Conservation (phyloP, 2,113 vertebrate genomes). For the Hydrolagus affinis region DNA sequence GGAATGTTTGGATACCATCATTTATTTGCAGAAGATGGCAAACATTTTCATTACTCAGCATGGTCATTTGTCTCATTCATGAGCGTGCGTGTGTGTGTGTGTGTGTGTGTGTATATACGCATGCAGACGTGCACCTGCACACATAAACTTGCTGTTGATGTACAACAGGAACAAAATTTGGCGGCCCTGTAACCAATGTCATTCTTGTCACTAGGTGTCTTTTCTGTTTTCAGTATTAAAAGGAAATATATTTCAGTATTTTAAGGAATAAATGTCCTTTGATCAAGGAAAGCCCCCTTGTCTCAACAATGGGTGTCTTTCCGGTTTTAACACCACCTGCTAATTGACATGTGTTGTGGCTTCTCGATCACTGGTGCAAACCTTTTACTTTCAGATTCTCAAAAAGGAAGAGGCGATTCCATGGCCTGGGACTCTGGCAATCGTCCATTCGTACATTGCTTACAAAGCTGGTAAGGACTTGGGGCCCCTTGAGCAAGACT, state of each 20-base stretch:
- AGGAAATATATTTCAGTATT: slow-evolving; percentile 8
- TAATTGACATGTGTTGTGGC: slow-evolving; percentile 35
- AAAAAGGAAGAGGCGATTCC: slow-evolving; percentile 98
- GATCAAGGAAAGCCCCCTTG: not conserved
- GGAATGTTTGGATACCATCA: slow-evolving; percentile 6
- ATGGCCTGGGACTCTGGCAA: slow-evolving; percentile 96
- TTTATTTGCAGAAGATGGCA: not conserved
- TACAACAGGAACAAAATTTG: not conserved
- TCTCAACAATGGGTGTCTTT: slow-evolving; percentile 14
- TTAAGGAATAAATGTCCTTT: slow-evolving; percentile 19
- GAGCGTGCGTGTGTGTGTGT: too few relatives aligned
- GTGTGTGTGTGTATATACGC: too few relatives aligned
- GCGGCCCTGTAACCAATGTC: not conserved
- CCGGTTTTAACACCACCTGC: slow-evolving; percentile 30
- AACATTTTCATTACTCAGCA: not conserved
- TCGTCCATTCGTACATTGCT: slow-evolving; percentile 98
- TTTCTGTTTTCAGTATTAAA: not conserved
- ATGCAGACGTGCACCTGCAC: not conserved
- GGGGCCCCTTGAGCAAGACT: not conserved
- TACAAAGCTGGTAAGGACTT: slow-evolving; percentile 89
- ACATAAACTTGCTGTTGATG: slow-evolving; percentile 24
- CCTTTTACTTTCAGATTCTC: slow-evolving; percentile 73
- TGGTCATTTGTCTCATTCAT: not conserved
- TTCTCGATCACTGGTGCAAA: slow-evolving; percentile 30
- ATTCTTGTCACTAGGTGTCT: not conserved